Percentiles rank a stretch among this genome's conserved stretches.
phyloP scores from a whole-genome alignment of 1,140 invertebrate species.

The Philopotamus ludificatus region DNA sequence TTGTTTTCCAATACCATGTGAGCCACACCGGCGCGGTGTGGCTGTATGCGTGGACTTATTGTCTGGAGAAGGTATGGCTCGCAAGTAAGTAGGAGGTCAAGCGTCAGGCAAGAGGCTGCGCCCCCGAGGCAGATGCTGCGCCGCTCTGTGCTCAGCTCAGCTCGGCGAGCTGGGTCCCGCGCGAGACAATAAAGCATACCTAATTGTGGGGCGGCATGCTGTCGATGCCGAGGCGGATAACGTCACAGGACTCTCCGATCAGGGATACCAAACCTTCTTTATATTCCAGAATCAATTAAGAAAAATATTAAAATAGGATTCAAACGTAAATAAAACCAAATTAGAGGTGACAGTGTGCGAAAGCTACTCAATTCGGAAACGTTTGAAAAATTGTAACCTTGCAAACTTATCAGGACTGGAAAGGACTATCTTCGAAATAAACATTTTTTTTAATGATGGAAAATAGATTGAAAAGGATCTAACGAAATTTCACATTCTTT shows the following conservation, averaged over 20 bases:
- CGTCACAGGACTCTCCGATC: background rate
- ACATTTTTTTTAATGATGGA: too few relatives aligned
- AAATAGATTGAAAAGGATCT: too few relatives aligned
- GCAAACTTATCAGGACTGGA: too few relatives aligned
- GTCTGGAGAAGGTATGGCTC: background rate
- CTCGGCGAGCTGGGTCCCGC: background rate
- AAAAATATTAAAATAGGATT: background rate
- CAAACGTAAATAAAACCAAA: background rate
- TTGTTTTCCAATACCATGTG: background rate
- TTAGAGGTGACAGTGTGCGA: too few relatives aligned
- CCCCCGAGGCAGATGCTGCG: conserved; percentile 12
- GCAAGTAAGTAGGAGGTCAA: conserved; percentile 1
- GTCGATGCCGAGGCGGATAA: conserved; percentile 27
- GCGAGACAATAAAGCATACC: conserved; percentile 30
- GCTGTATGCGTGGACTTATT: background rate
- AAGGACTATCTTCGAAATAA: too few relatives aligned
- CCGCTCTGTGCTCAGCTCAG: too few relatives aligned
- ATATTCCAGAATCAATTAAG: too few relatives aligned
- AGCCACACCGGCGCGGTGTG: background rate
- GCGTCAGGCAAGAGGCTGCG: conserved; percentile 4
- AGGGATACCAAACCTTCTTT: conserved; percentile 5
- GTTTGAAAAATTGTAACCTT: too few relatives aligned
- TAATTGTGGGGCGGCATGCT: conserved; percentile 30
- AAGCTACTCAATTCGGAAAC: too few relatives aligned
- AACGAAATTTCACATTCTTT: too few relatives aligned